Evolutionary conservation across 2,888 invertebrate species (phyloP).

Genomic region (Leptopterna dolabrata): DNA sequence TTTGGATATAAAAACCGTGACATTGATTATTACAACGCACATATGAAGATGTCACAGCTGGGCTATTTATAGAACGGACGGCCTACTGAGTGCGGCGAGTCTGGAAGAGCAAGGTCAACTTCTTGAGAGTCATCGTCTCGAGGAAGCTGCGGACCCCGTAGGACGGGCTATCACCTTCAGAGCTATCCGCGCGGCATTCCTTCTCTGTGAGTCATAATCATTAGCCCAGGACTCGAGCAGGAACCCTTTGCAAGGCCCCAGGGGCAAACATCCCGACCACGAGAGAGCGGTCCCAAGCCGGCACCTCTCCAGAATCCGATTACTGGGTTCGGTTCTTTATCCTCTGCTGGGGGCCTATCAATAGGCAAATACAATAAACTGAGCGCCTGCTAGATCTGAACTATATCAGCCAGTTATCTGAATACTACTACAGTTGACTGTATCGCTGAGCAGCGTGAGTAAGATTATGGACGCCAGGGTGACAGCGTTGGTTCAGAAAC

Average conservation of each 20-base stretch:
- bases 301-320: background rate
- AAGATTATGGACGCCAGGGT: too few relatives aligned
- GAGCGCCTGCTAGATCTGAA: too few relatives aligned
- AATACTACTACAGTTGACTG: too few relatives aligned
- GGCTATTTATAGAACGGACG: background rate
- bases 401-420: too few relatives aligned
- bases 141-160: constrained; percentile 21
- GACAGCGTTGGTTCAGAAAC: too few relatives aligned
- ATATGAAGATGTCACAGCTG: too few relatives aligned
- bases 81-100: background rate
- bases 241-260: background rate
- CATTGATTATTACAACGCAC: too few relatives aligned
- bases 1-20: too few relatives aligned
- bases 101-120: constrained; percentile 33
- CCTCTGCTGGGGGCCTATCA: too few relatives aligned
- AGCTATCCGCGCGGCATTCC: constrained; percentile 32
- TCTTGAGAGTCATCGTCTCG: background rate
- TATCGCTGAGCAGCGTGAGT: too few relatives aligned
- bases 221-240: background rate
- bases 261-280: background rate
- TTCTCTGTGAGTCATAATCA: constrained; percentile 22
- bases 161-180: constrained; percentile 8
- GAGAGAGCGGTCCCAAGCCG: background rate
- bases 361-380: too few relatives aligned
- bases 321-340: too few relatives aligned